Base-by-base conservation (phyloP, 2,113 vertebrate genomes). In the Cavia aperea region DNA sequence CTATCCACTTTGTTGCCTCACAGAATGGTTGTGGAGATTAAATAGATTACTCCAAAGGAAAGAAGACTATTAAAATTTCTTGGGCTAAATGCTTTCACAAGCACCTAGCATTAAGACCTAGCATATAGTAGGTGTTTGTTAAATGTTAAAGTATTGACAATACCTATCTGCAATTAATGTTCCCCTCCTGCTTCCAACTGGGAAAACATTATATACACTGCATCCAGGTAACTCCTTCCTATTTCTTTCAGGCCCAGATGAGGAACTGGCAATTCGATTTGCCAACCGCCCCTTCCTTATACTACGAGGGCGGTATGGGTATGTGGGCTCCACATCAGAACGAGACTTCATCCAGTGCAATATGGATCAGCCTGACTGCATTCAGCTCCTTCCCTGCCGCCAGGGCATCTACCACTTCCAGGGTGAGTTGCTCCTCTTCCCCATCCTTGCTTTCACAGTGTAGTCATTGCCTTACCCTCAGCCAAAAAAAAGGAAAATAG, bases 391-490 rank as follows among this genome's bases (percentile, higher is more conserved):
- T 49, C 97, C 96, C 58, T 97, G 97, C 62, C 90, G 31, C 33
- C 95, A 93, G 19, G 95, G 96, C 75, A 93, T 97, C 90, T 97
- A 97, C 86, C 97, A 97, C 79, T 97, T 97, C 84, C 97, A 96
- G 89, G 96, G 97, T 97, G 94, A 96, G 95, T 68, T n/a, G 60
- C n/a, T 79, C 46, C 86, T 73, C 66, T 39, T 23, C 51, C 65
- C n/a, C 3, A 19, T 11, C 15, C 51, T 75, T 29, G 58, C 43
- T 29, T 54, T 86, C 62, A 24, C 5, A 7, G 31, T 36, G 79
- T n/a, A 24, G 23, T 14, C 21, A 31, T 78, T 51, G 46, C 29
- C 7, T 51, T 31, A 33, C 14, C 75, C 49, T 49, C 43, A 51
- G 46, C 29, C 46, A 36, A 16, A 73, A 54, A 54, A 72, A 81